Evolutionary conservation across 2,888 invertebrate genomes (phyloP).

Genomic region (Acleris cristana): DNA sequence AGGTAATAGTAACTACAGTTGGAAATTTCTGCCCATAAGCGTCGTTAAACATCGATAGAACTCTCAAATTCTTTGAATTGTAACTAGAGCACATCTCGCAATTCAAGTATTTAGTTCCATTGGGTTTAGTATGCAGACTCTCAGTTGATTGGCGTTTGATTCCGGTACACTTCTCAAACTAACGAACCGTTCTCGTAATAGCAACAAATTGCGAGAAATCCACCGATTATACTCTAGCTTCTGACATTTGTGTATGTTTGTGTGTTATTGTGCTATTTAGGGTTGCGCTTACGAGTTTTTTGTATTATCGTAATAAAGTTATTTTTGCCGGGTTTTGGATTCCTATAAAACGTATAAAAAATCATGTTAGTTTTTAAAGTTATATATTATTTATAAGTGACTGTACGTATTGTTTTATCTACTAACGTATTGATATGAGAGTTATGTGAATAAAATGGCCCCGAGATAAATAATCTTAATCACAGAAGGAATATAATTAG

Average conservation of each 20-base stretch:
- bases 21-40: too few species aligned
- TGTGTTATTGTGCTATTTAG: conserved; percentile 58
- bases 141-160: conserved; percentile 68
- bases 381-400: too few species aligned
- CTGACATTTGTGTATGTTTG: conserved; percentile 63
- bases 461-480: not conserved
- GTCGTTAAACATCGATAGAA: conserved; percentile 1
- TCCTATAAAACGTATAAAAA: too few species aligned
- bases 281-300: conserved; percentile 51
- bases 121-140: conserved; percentile 41
- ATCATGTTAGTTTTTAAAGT: too few species aligned
- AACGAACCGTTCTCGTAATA: conserved; percentile 70
- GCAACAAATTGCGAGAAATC: conserved; percentile 75
- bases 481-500: conserved; percentile 18
- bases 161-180: conserved; percentile 80
- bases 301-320: not conserved
- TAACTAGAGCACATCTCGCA: conserved; percentile 51
- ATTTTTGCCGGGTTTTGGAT: too few species aligned
- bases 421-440: too few species aligned
- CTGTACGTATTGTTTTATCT: too few species aligned
- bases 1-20: too few species aligned
- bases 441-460: too few species aligned
- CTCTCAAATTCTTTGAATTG: conserved; percentile 28
- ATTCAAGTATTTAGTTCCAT: conserved; percentile 33
- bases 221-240: conserved; percentile 59